phyloP scores from a whole-genome alignment of 2,888 invertebrate species.

The Rotaria magnacalcarata region DNA sequence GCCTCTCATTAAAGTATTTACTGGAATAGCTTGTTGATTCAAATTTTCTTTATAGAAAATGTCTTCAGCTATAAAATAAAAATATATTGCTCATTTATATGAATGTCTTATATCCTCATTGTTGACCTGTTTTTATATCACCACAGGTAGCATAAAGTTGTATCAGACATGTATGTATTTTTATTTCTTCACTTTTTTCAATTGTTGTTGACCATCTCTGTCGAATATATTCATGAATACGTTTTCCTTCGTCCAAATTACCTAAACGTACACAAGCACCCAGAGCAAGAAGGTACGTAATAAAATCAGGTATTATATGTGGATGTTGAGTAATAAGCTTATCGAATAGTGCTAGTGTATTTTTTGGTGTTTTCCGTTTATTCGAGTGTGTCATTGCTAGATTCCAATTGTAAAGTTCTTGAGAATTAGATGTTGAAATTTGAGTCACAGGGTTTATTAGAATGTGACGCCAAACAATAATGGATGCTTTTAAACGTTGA shows the following conservation, averaged over 20 bases:
- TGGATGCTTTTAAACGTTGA: neutral
- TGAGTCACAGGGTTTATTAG: neutral
- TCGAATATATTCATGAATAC: slow-evolving; percentile 8
- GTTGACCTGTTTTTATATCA: neutral
- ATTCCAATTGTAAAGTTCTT: slow-evolving; percentile 2
- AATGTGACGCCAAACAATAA: neutral
- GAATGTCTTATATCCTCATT: too few species aligned
- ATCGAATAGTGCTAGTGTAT: neutral
- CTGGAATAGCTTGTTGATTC: neutral
- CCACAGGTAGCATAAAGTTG: neutral
- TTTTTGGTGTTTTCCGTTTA: neutral
- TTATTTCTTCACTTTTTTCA: neutral
- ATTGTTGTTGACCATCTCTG: neutral
- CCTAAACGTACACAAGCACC: neutral
- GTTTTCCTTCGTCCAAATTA: neutral
- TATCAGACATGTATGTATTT: neutral
- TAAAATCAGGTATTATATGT: neutral
- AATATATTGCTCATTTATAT: too few species aligned
- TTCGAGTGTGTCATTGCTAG: neutral
- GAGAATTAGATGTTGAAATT: neutral
- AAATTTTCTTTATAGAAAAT: neutral
- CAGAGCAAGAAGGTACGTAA: neutral
- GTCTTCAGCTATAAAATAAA: neutral
- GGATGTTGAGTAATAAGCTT: neutral
- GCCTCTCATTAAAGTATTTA: neutral